A percentile compares a stretch with the other conserved stretches of the same genome.
Conservation (phyloP, 2,888 invertebrate species). For the Acutogordius australiensis region DNA sequence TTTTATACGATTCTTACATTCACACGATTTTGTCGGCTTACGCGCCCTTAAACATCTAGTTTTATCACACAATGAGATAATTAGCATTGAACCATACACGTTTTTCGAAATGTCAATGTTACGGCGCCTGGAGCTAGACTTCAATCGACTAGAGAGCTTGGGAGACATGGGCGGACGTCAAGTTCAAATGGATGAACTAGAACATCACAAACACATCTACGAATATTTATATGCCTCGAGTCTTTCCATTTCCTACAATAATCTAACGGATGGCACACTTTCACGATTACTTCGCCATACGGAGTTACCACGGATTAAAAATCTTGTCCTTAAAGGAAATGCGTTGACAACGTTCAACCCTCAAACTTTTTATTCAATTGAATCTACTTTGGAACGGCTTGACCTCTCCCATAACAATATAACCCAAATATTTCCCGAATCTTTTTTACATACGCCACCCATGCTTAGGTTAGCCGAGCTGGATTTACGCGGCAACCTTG, state of each 20-base stretch:
- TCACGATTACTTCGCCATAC: not conserved
- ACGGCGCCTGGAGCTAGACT: not conserved
- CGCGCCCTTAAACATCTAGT: not conserved
- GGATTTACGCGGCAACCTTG: not conserved
- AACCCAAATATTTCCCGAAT: not conserved
- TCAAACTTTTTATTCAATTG: not conserved
- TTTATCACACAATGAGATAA: not conserved
- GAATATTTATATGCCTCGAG: not conserved
- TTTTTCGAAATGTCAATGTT: not conserved
- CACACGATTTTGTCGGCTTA: not conserved
- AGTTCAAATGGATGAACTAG: not conserved
- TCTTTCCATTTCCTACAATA: not conserved
- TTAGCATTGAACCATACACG: not conserved
- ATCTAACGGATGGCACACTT: not conserved
- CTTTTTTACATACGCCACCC: not conserved
- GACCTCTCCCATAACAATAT: not conserved
- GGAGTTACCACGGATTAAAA: not conserved
- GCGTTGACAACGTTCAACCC: not conserved
- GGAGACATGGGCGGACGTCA: not conserved
- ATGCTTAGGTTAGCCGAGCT: not conserved
- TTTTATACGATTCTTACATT: not conserved
- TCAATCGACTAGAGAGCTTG: not conserved
- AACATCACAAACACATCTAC: not conserved
- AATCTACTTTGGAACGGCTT: not conserved
- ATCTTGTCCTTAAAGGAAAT: not conserved